Base-by-base conservation (phyloP, 2,888 invertebrate genomes). In the Hirtodrosophila histrioides region DNA sequence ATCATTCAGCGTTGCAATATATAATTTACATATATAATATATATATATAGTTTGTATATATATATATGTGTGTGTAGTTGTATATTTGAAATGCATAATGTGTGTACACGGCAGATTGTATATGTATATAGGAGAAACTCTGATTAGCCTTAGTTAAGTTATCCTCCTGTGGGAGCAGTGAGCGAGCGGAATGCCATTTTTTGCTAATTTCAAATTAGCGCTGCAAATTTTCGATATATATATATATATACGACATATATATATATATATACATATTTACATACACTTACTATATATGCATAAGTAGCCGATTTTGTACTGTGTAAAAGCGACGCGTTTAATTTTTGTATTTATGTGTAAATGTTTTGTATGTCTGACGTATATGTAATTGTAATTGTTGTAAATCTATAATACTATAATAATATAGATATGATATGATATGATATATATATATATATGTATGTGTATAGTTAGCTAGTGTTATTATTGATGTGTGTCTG, bases 161-260 rank as follows among this genome's bases (percentile, higher is more conserved):
- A 66, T 44, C 53, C 45, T 51, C 41, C 31, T 31, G 31, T 50
- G 72, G 63, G 49, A 64, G 60, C 56, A 51, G 44, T 17, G 40
- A 49, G 53, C 62, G 64, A 58, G 51, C 41, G 61, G 54, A 66
- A 65, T 76, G 83, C 79, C 86, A 86, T 85, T 75, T 85, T 78
- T 69, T 75, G 75, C 84, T 83, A 78, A 86, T 88, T 86, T 79
- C 63, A 79, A 86, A 79, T 88, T 83, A 80, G 84, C 83, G 31
- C 58, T 58, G 79, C 84, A 80, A 72, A 46, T 82, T 78, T 86
- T 75, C 77, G 49, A 83, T 68, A 69, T 55, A 58, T 66, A 67
- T 55, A 58, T 66, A 67, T 51, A 43, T 17, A 17, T 51, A 43
- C 27, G 43, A 54, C n/a, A n/a, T 54, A 61, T 60, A 66, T 55